Base-by-base conservation (phyloP, 2,797 vertebrate genomes). In the Gephyroberyx darwinii region DNA sequence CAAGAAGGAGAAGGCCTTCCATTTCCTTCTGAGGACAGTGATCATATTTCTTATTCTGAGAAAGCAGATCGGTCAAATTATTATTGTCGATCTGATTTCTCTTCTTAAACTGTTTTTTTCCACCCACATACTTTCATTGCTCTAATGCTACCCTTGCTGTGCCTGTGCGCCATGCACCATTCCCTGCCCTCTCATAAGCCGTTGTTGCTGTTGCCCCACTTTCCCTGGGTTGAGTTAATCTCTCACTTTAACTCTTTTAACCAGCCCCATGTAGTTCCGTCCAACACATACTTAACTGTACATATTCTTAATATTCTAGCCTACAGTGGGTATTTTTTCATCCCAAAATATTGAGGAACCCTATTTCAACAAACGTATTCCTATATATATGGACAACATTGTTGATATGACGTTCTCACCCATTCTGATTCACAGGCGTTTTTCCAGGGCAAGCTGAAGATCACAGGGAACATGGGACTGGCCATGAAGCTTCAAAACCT, bases 391-490 rank as follows among this genome's bases (percentile, higher is more conserved):
- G 14, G 19, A 10, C 4, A 33, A 31, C 26, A 8, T 53, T 17
- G 16, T 16, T 33, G 22, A 6, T 35, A 6, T 22, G 9, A 53
- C 22, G 17, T 37, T 55, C 45, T 33, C n/a, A 17, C 67, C 47
- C 43, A 55, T n/a, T 80, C 20, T 81, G 51, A n/a, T 80, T 72
- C 33, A 26, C 90, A 97, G 96, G 96, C 96, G 0, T 98, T 98
- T 87, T 97, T 98, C 92, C 96, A 98, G 93, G 97, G 96, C 33
- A 99, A 98, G 88, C 83, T 98, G 95, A 98, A 98, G 93, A 88
- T 98, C 84, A 93, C 94, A 31, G 96, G 97, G 70, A 98, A 96
- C 91, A 97, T 97, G 96, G 96, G 95, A 45, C 86, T 98, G 90
- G 97, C 96, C 79, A 96, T 98, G 96, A 98, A 98, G 87, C 94